phyloP scores from a whole-genome alignment of 2,113 vertebrate species.

The Aramus guarauna region DNA sequence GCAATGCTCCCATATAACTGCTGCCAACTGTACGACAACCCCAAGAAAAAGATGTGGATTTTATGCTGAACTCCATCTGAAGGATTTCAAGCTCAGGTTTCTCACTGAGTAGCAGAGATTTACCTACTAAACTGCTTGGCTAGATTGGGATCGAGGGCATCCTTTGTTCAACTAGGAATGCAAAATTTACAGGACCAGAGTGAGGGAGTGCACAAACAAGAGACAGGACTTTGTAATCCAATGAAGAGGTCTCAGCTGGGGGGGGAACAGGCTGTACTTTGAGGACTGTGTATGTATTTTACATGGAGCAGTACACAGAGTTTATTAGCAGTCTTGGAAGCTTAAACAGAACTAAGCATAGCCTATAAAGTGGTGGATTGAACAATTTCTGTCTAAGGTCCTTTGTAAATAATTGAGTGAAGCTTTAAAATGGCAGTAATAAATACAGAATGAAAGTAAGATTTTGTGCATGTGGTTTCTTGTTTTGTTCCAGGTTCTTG shows the following conservation, averaged over 20 bases:
- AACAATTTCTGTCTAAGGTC: neutral
- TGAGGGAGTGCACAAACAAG: neutral
- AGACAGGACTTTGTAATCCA: neutral
- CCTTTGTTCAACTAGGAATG: neutral
- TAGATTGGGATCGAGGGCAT: neutral
- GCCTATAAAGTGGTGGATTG: neutral
- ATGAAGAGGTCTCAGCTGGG: neutral
- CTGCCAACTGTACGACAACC: neutral
- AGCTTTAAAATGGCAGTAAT: neutral
- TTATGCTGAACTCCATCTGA: neutral
- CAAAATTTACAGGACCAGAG: neutral
- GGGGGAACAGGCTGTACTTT: neutral
- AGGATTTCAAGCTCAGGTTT: neutral
- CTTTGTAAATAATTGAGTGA: neutral
- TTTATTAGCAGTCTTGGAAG: slow-evolving; percentile 28
- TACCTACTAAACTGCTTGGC: neutral
- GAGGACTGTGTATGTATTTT: neutral
- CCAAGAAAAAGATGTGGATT: neutral
- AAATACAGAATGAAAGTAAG: neutral
- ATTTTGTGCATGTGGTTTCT: neutral
- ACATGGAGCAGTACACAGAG: neutral
- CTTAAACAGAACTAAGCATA: neutral
- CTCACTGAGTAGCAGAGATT: neutral
- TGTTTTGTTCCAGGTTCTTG: neutral
- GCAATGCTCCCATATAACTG: neutral